A percentile compares a stretch with the other conserved stretches of the same genome.
These are phyloP conservation scores for Megaceryle maxima DNA, from an alignment of 2,113 vertebrate genomes.

Conservation along the genomic window DNA sequence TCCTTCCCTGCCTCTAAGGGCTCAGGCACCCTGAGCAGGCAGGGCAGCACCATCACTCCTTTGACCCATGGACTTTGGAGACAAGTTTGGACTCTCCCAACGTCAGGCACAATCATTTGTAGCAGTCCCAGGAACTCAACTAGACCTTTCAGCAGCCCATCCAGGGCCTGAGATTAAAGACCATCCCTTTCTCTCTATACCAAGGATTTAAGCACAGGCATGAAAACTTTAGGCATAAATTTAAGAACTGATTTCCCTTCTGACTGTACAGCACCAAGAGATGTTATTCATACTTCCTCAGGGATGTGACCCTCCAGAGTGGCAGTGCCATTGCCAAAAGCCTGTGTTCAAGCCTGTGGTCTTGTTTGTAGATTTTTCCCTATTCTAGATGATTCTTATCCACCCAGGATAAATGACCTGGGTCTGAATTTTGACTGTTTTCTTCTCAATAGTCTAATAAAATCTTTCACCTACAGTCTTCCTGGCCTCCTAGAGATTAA, in stretches of 20 bases:
- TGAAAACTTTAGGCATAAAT: background rate
- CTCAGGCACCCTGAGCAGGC: background rate
- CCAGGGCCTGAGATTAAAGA: background rate
- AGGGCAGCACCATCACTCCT: rapidly evolving
- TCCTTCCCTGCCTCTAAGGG: background rate
- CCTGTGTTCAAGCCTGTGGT: background rate
- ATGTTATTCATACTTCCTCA: rapidly evolving
- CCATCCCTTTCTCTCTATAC: background rate
- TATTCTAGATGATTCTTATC: background rate
- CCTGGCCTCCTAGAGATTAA: background rate
- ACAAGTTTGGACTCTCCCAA: background rate
- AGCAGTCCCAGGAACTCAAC: background rate
- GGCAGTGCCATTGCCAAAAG: background rate
- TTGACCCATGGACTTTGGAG: background rate
- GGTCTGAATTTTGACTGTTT: background rate
- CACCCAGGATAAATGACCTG: background rate
- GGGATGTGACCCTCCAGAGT: background rate
- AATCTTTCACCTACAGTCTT: background rate
- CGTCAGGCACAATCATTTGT: background rate
- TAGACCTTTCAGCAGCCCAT: background rate
- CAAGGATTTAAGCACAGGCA: background rate
- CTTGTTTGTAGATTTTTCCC: background rate
- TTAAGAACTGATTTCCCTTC: background rate
- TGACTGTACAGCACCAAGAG: background rate
- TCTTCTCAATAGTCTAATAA: background rate